phyloP scores from a whole-genome alignment of 1,140 invertebrate genomes.

The Caenorhabditis remanei region DNA sequence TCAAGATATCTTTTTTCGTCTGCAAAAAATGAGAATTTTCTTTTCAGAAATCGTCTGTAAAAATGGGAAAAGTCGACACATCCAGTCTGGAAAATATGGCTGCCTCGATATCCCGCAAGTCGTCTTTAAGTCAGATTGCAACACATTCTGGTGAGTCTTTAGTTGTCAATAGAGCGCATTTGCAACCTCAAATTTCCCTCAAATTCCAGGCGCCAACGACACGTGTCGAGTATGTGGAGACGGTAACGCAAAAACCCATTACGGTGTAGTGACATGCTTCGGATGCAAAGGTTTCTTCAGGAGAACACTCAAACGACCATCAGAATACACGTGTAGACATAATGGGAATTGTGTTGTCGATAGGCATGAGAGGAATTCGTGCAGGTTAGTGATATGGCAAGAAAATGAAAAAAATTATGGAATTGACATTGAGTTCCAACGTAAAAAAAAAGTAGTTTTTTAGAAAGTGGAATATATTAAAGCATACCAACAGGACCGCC shows the following conservation, averaged over 20 bases:
- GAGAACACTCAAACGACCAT: conserved; percentile 72
- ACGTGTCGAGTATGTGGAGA: conserved; percentile 76
- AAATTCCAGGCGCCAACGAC: conserved; percentile 61
- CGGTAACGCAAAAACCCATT: conserved; percentile 76
- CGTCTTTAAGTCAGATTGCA: conserved; percentile 29
- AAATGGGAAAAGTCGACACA: conserved; percentile 37
- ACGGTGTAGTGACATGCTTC: conserved; percentile 71
- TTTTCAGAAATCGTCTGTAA: background rate
- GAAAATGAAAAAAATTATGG: too few relatives aligned
- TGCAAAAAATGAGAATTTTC: background rate
- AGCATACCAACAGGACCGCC: too few relatives aligned
- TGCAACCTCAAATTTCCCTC: too few relatives aligned
- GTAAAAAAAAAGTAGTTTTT: too few relatives aligned
- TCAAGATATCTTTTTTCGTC: too few relatives aligned
- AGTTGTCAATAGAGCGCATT: too few relatives aligned
- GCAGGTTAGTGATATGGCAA: conserved; percentile 59
- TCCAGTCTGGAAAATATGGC: conserved; percentile 42
- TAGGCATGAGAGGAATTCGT: conserved; percentile 78
- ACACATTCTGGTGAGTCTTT: conserved; percentile 15
- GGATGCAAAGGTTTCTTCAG: conserved; percentile 67
- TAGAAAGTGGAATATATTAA: too few relatives aligned
- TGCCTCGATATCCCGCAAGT: conserved; percentile 13
- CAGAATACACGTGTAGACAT: conserved; percentile 75
- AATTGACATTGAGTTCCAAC: too few relatives aligned
- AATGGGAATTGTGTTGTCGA: conserved; percentile 76